phyloP scores from a whole-genome alignment of 2,113 vertebrate genomes.

The Calypte anna region DNA sequence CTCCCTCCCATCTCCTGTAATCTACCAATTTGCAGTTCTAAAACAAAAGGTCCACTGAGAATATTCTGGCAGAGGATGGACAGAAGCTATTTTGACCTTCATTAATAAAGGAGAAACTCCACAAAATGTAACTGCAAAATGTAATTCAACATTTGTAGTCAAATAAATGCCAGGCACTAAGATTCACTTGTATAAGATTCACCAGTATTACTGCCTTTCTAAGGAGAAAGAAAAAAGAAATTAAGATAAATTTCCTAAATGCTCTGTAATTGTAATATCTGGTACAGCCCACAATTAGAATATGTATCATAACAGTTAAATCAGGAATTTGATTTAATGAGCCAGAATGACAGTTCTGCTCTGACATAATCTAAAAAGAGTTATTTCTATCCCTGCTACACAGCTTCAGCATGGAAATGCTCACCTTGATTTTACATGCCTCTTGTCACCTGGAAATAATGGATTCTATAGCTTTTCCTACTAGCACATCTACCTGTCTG shows the following conservation, averaged over 20 bases:
- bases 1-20: not conserved
- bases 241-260: not conserved
- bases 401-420: slow-evolving; percentile 16
- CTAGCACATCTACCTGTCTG: slow-evolving; percentile 22
- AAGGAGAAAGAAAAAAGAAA: not conserved
- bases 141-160: not conserved
- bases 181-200: not conserved
- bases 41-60: not conserved
- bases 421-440: slow-evolving; percentile 40
- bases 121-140: not conserved
- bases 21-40: not conserved
- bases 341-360: not conserved
- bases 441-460: slow-evolving; percentile 72
- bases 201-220: not conserved
- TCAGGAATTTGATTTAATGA: not conserved
- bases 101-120: not conserved
- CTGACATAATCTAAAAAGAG: slow-evolving; percentile 16
- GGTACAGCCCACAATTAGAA: not conserved
- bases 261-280: not conserved
- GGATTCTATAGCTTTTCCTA: slow-evolving; percentile 59
- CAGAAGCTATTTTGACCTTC: slow-evolving; percentile 31
- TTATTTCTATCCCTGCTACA: not conserved
- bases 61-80: not conserved
- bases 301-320: not conserved
- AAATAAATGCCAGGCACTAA: not conserved